These are phyloP conservation scores for Vanessa atalanta DNA, from an alignment of 1,140 invertebrate species.

Conservation along the genomic window DNA sequence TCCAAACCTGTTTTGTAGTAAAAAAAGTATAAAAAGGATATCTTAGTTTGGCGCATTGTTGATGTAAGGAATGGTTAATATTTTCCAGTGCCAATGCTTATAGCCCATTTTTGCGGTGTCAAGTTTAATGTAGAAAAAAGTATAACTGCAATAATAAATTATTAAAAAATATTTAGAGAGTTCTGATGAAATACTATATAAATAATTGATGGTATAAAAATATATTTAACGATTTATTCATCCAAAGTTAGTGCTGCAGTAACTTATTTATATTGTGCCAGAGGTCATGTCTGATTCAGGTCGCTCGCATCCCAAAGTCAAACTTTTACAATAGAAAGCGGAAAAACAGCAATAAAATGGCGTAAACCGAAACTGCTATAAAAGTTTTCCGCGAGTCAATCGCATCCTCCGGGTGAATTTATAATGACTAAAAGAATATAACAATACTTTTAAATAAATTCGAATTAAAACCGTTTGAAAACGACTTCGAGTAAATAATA, in stretches of 20 bases:
- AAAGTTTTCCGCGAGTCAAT: slow-evolving; percentile 10
- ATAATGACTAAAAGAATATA: slow-evolving; percentile 7
- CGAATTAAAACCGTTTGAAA: not conserved
- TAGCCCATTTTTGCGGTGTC: too few relatives aligned
- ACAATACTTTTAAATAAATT: not conserved
- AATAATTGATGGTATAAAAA: not conserved
- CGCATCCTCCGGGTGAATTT: slow-evolving; percentile 11
- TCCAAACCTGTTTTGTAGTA: too few relatives aligned
- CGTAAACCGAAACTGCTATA: slow-evolving; percentile 11
- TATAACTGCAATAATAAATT: too few relatives aligned
- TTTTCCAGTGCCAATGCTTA: too few relatives aligned
- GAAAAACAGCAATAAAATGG: slow-evolving; percentile 14
- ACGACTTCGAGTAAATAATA: not conserved
- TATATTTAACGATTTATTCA: not conserved
- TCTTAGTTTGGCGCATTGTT: too few relatives aligned
- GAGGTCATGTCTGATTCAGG: slow-evolving; percentile 7
- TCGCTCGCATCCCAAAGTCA: slow-evolving; percentile 7
- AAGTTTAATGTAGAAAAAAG: too few relatives aligned
- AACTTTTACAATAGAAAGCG: slow-evolving; percentile 11
- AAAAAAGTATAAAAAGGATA: too few relatives aligned
- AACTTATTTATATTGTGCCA: slow-evolving; percentile 10
- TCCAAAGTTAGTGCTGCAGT: not conserved
- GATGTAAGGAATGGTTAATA: too few relatives aligned
- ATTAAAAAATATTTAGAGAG: too few relatives aligned
- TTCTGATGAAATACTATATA: too few relatives aligned